Evolutionary conservation across 2,888 invertebrate species (phyloP).

Genomic region (Eupithecia tripunctaria): DNA sequence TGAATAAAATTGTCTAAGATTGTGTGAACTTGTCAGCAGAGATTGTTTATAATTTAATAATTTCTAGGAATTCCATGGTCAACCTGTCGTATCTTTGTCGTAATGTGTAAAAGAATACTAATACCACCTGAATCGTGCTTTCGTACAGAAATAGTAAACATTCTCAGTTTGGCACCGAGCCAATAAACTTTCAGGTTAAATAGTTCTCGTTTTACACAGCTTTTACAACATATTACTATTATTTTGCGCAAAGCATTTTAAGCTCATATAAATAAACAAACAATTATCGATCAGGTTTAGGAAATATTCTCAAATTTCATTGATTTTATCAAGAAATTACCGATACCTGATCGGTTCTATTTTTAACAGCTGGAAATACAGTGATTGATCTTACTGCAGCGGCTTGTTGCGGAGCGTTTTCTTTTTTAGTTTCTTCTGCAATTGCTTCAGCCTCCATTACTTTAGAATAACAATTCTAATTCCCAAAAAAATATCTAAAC

Average conservation of each 20-base stretch:
- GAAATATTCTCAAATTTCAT: background rate
- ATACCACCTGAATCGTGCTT: conserved; percentile 70
- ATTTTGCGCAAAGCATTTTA: background rate
- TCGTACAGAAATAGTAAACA: conserved; percentile 81
- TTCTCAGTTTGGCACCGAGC: conserved; percentile 67
- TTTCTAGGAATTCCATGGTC: conserved; percentile 29
- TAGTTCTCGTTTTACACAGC: conserved; percentile 49
- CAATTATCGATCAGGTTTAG: background rate
- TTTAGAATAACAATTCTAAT: conserved; percentile 46
- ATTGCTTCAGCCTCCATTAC: conserved; percentile 72
- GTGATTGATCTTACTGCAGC: conserved; percentile 59
- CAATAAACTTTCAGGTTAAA: conserved; percentile 73
- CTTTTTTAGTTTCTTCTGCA: conserved; percentile 64
- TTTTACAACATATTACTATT: conserved; percentile 19
- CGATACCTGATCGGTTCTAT: conserved; percentile 77
- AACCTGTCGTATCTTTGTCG: conserved; percentile 54
- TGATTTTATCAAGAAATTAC: conserved; percentile 43
- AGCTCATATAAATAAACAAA: background rate
- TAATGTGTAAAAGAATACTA: conserved; percentile 71
- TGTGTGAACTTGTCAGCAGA: too few species aligned
- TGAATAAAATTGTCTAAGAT: background rate
- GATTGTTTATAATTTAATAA: background rate
- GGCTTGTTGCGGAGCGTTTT: conserved; percentile 56
- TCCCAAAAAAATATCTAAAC: conserved; percentile 51
- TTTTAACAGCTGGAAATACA: conserved; percentile 59